Percentiles rank a stretch among this genome's conserved stretches.
These are phyloP conservation scores for Lepidochrysops patricia DNA, from an alignment of 2,888 invertebrate genomes.

Conservation along the genomic window DNA sequence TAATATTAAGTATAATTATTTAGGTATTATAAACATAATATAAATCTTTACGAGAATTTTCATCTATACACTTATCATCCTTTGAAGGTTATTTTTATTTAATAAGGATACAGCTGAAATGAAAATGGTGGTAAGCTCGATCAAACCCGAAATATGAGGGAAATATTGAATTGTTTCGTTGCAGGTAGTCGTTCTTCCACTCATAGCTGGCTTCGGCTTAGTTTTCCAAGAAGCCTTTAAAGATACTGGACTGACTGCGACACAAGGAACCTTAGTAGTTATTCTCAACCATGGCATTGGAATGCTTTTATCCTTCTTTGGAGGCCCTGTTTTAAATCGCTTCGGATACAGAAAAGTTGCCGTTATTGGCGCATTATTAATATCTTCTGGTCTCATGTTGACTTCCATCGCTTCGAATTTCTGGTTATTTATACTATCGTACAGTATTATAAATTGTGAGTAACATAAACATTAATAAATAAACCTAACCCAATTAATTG, in stretches of 20 bases:
- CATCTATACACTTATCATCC: no score
- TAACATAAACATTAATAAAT: conserved; percentile 26
- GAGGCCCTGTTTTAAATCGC: conserved; percentile 75
- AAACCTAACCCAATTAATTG: not conserved
- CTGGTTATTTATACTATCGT: conserved; percentile 75
- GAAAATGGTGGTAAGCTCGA: no score
- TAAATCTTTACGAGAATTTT: no score
- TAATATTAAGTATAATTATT: no score
- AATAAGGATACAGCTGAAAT: no score
- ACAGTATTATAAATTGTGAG: conserved; percentile 82
- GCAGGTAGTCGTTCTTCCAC: conserved; percentile 70
- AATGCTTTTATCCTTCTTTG: conserved; percentile 78
- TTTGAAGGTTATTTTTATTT: no score
- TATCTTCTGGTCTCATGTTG: conserved; percentile 72
- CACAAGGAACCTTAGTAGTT: conserved; percentile 77
- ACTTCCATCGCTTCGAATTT: conserved; percentile 75
- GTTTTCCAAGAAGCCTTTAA: conserved; percentile 78
- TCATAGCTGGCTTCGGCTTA: conserved; percentile 79
- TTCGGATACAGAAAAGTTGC: conserved; percentile 80
- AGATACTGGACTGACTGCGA: conserved; percentile 71
- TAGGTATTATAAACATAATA: no score
- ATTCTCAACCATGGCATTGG: conserved; percentile 80
- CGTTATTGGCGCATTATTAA: conserved; percentile 67
- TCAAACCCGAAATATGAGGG: no score
- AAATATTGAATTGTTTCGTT: conserved; percentile 25